Evolutionary conservation across 1,140 invertebrate species (phyloP), one percentile per base, ranked within the genome.

Genomic region (Steinernema khuongi): DNA sequence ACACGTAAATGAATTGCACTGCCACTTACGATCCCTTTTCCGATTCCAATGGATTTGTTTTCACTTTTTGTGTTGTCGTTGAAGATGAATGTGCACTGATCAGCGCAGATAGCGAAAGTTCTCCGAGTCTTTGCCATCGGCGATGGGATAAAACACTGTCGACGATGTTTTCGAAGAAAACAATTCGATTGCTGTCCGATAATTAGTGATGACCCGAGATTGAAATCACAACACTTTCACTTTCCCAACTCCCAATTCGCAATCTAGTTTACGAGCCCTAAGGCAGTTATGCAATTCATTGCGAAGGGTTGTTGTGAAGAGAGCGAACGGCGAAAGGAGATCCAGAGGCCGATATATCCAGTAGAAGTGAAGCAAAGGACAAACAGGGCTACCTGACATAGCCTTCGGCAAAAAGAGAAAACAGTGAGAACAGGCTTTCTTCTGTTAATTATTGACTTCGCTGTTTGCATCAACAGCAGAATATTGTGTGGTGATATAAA

Each of bases 151-250:
- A 60, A 60, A 60, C 26, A 22, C 50, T 7, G 4, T 22, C 4
- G 19, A 7, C 22, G 50, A 60, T 60, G 50, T 60, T 60, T 60
- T 60, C 36, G 50, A 22, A n/a, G 50, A 60, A 60, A 60, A 60
- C 14, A 22, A 60, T 60, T 60, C 50, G 50, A 60, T 60, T 60
- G 7, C 50, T 60, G 50, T 60, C 14, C 50, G 50, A 60, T 60
- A 60, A 60, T 60, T 60, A 60, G 50, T 60, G 50, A 60, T 60
- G 50, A 60, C 50, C 50, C 50, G 50, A 60, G 50, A 60, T 60
- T 60, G 50, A 14, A 60, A 60, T 60, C 26, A n/a, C 50, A 22
- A 7, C 50, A 22, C 26, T 26, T 14, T n/a, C 50, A 22, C 14
- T 60, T 22, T 60, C 26, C 50, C 14, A 14, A 22, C 50, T n/a